These are phyloP conservation scores for Brachionus manjavacas DNA, from an alignment of 1,140 invertebrate species.

Conservation along the genomic window DNA sequence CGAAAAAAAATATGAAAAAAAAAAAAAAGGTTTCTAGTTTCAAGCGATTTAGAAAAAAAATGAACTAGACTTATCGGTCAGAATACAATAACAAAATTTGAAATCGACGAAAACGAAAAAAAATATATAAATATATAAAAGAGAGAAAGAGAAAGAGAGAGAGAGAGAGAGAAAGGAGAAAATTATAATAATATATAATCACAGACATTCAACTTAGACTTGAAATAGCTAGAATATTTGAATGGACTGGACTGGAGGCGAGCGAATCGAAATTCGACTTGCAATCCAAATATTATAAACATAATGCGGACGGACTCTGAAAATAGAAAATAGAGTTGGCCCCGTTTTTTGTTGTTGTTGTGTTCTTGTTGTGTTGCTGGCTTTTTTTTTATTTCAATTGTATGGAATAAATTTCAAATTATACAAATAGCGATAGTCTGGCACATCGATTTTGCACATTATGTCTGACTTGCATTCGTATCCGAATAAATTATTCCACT, in stretches of 20 bases:
- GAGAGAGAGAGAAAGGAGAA: neutral
- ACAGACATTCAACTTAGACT: slow-evolving; percentile 23
- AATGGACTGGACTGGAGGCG: slow-evolving; percentile 18
- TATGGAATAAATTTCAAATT: slow-evolving; percentile 18
- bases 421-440: neutral
- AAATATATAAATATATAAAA: neutral
- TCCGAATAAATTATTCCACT: slow-evolving; percentile 18
- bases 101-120: slow-evolving; percentile 20
- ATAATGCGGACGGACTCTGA: neutral
- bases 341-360: neutral
- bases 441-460: slow-evolving; percentile 31
- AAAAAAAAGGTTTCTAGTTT: slow-evolving; percentile 31
- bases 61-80: slow-evolving; percentile 37
- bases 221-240: neutral
- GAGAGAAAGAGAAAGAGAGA: neutral
- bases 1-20: neutral
- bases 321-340: slow-evolving; percentile 3
- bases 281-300: slow-evolving; percentile 17
- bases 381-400: neutral
- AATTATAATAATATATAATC: slow-evolving; percentile 39
- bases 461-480: slow-evolving; percentile 20
- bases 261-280: neutral
- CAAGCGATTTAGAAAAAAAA: slow-evolving; percentile 31
- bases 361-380: no score
- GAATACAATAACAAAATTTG: slow-evolving; percentile 31